phyloP scores from a whole-genome alignment of 2,888 invertebrate genomes.

The Orchesella flavescens region DNA sequence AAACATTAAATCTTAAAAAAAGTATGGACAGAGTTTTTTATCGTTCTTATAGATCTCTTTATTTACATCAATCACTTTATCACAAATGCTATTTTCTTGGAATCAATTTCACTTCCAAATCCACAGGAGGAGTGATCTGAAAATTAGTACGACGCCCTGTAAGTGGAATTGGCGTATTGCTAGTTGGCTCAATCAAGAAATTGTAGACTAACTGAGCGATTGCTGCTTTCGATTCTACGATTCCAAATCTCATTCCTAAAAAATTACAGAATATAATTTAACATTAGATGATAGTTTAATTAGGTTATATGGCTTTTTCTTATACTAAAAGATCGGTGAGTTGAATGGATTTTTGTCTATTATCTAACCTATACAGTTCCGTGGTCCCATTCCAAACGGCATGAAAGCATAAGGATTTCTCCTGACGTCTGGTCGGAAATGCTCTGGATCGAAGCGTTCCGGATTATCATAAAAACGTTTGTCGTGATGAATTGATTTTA shows the following conservation, averaged over 20 bases:
- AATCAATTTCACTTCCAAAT: constrained; percentile 17
- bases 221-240: constrained; percentile 38
- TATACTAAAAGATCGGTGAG: too few species aligned
- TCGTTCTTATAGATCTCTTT: too few species aligned
- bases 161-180: constrained; percentile 56
- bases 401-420: constrained; percentile 47
- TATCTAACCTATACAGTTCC: constrained; percentile 55
- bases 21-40: too few species aligned
- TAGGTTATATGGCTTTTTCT: too few species aligned
- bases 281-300: too few species aligned
- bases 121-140: not conserved
- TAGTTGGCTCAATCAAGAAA: constrained; percentile 45
- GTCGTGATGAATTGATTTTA: constrained; percentile 46
- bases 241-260: constrained; percentile 36
- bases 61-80: too few species aligned
- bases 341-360: too few species aligned
- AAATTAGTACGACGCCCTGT: not conserved
- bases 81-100: not conserved
- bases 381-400: constrained; percentile 61
- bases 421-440: constrained; percentile 52
- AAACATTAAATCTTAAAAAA: too few species aligned
- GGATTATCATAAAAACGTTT: constrained; percentile 48
- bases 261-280: too few species aligned
- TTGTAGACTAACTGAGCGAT: constrained; percentile 19
- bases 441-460: constrained; percentile 58